Base-by-base conservation (phyloP, 2,888 invertebrate genomes). In the Drosophila nr. fundita region DNA sequence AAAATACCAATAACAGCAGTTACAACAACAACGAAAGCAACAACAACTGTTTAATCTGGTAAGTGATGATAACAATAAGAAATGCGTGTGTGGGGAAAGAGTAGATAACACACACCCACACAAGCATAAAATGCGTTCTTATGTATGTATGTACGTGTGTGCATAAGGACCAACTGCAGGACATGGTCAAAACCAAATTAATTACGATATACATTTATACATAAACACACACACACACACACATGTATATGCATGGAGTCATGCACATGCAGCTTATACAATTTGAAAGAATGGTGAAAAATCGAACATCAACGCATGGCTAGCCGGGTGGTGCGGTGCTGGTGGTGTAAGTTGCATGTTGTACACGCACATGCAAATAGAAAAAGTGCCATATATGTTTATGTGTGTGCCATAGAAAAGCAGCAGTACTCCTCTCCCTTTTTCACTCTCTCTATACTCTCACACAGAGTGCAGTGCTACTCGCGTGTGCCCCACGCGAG, bases 271-370 rank as follows among this genome's bases (percentile, higher is more conserved):
- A 68, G 52, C 30, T 48, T 67, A 73, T 52, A 68, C 34, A 68
- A 67, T 65, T 71, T 69, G 69, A 70, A 76, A 80, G 84, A 87
- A 82, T 76, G 74, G 74, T 87, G 84, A 83, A 84, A 84, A 84
- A 84, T 84, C 84, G 84, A 84, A 87, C 76, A 82, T 87, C 78
- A 87, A 83, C 75, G 75, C 74, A 10, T 11, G 75, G 69, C 77
- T 49, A 80, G 73, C 78, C 75, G 78, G 80, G 78, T 68, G 75
- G 75, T 65, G 76, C 18, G 52, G 30, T 18, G 38, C 29, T 36
- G 24, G 15, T 53, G 73, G 48, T 60, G 57, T 72, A 53, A 68
- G 63, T 76, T 69, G 74, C 70, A 78, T 73, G 66, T 66, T 73
- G 63, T 66, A 73, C 74, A 74, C 74, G 74, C 78, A 78, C 62